These are phyloP conservation scores for Archocentrus centrarchus DNA, from an alignment of 2,113 vertebrate genomes.

Conservation along the genomic window DNA sequence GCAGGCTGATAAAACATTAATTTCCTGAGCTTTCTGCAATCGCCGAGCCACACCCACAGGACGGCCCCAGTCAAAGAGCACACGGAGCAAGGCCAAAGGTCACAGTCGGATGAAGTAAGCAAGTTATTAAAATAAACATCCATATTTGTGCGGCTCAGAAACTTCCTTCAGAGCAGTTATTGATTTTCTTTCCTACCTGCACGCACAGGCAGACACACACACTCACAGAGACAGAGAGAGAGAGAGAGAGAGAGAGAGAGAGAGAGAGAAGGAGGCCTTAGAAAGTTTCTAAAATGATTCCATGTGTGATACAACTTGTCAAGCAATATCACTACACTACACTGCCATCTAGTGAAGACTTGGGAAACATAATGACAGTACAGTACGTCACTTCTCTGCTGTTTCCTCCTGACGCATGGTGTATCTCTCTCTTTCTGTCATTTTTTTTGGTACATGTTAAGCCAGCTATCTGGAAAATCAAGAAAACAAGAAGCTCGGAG, in stretches of 20 bases:
- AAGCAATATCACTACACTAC: constrained; percentile 53
- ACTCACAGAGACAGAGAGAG: background rate
- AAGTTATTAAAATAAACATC: constrained; percentile 56
- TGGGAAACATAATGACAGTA: constrained; percentile 38
- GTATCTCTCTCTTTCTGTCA: background rate
- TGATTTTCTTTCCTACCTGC: constrained; percentile 4
- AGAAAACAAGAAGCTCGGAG: constrained; percentile 52
- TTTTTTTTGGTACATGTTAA: constrained; percentile 40
- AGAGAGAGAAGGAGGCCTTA: background rate
- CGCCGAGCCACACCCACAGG: constrained; percentile 63
- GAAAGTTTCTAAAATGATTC: constrained; percentile 48
- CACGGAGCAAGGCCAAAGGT: constrained; percentile 58
- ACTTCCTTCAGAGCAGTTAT: background rate
- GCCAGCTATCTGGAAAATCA: constrained; percentile 61
- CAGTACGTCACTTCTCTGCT: constrained; percentile 21
- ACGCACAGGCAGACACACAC: background rate
- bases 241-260: background rate
- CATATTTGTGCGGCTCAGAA: background rate
- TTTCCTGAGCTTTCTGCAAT: constrained; percentile 74
- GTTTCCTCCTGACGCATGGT: constrained; percentile 30
- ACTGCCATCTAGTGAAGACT: constrained; percentile 78
- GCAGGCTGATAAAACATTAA: constrained; percentile 78
- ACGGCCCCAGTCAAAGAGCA: constrained; percentile 43
- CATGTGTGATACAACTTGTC: constrained; percentile 47
- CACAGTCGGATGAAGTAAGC: constrained; percentile 14